phyloP scores from a whole-genome alignment of 2,888 invertebrate genomes.

The Pterostichus niger region DNA sequence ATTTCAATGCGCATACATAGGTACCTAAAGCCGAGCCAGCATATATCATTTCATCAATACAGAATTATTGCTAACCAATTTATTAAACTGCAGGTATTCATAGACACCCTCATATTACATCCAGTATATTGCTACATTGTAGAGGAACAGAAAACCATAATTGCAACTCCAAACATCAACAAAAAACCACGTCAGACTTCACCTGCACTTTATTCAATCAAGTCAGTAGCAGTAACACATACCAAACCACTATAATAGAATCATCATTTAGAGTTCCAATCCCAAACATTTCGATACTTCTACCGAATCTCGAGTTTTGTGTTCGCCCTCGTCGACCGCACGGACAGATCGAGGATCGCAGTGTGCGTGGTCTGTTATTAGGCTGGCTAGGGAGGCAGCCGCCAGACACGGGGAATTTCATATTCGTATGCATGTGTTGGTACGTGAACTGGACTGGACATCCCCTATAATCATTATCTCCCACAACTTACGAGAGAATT shows the following conservation, averaged over 20 bases:
- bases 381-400: slow-evolving; percentile 5
- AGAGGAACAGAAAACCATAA: neutral
- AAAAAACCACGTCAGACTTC: slow-evolving; percentile 1
- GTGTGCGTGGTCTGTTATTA: slow-evolving; percentile 39
- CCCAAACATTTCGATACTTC: slow-evolving; percentile 19
- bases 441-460: slow-evolving; percentile 30
- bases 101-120: neutral
- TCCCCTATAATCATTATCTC: slow-evolving; percentile 51
- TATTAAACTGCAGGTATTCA: neutral
- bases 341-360: neutral
- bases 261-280: slow-evolving; percentile 25
- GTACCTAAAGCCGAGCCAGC: no score
- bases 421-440: slow-evolving; percentile 49
- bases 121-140: slow-evolving; percentile 13
- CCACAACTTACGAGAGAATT: slow-evolving; percentile 39
- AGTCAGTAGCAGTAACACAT: slow-evolving; percentile 37
- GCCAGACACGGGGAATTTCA: slow-evolving; percentile 43
- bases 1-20: no score
- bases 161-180: slow-evolving; percentile 12
- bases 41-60: no score
- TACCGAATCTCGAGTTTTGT: slow-evolving; percentile 10
- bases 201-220: slow-evolving; percentile 33
- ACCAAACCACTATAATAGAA: slow-evolving; percentile 34
- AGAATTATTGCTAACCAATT: neutral
- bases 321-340: neutral